phyloP scores from a whole-genome alignment of 2,888 invertebrate genomes.

The Masnerella sp. region DNA sequence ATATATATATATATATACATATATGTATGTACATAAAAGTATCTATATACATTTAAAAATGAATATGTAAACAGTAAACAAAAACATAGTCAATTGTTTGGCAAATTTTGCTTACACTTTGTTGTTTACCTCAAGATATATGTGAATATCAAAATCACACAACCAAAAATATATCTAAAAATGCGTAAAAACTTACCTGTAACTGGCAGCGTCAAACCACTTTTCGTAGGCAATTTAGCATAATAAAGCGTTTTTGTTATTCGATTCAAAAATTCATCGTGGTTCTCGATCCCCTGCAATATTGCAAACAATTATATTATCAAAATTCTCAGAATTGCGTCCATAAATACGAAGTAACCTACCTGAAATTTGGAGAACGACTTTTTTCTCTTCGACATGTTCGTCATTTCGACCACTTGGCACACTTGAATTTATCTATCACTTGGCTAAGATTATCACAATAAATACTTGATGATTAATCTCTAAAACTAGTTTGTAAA shows the following conservation, averaged over 20 bases:
- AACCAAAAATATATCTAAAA: not conserved
- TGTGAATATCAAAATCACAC: too few relatives aligned
- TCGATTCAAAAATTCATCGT: conserved; percentile 88
- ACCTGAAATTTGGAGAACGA: conserved; percentile 81
- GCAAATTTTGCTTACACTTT: too few relatives aligned
- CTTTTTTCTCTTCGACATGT: conserved; percentile 79
- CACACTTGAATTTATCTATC: not conserved
- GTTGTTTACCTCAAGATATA: too few relatives aligned
- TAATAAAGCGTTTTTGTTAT: conserved; percentile 94
- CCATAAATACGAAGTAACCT: conserved; percentile 19
- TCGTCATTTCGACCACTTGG: conserved; percentile 76
- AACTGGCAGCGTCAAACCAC: conserved; percentile 86
- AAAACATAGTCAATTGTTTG: too few relatives aligned
- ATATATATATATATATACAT: too few relatives aligned
- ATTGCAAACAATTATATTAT: too few relatives aligned
- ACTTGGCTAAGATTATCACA: not conserved
- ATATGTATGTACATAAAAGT: too few relatives aligned
- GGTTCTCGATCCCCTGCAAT: conserved; percentile 83
- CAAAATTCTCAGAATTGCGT: not conserved
- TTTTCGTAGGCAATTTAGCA: conserved; percentile 86
- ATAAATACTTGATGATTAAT: too few relatives aligned
- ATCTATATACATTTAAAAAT: too few relatives aligned
- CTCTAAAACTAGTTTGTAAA: too few relatives aligned
- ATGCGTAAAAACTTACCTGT: conserved; percentile 81
- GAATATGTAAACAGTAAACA: too few relatives aligned